phyloP scores from a whole-genome alignment of 2,888 invertebrate species.

The Nomada goodeniana region DNA sequence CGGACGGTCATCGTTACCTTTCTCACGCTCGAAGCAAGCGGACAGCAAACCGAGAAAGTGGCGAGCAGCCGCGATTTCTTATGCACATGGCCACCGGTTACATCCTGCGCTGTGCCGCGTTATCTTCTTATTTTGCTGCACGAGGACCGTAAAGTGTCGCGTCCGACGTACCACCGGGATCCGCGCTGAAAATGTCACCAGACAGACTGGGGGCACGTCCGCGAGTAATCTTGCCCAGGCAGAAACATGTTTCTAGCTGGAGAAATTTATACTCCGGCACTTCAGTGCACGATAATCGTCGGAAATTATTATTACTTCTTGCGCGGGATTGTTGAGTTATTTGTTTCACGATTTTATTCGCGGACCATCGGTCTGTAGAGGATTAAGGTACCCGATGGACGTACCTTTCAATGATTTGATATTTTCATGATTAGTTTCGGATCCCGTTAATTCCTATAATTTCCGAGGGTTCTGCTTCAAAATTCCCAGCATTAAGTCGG shows the following conservation, averaged over 20 bases:
- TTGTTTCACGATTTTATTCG: no score
- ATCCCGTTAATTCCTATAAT: background rate
- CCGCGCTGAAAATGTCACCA: slow-evolving; percentile 52
- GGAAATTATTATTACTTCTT: no score
- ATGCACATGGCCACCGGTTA: slow-evolving; percentile 58
- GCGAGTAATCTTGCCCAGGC: no score
- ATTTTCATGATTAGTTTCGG: no score
- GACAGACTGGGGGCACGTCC: no score
- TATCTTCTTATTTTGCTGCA: slow-evolving; percentile 62
- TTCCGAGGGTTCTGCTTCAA: background rate
- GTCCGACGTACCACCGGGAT: slow-evolving; percentile 7
- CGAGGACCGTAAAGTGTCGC: slow-evolving; percentile 55
- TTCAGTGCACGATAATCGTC: no score
- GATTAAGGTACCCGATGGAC: no score
- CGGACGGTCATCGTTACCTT: slow-evolving; percentile 71
- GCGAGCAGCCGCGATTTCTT: slow-evolving; percentile 65
- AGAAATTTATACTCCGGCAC: no score
- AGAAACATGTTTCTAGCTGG: no score
- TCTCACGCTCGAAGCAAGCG: slow-evolving; percentile 61
- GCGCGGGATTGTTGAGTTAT: no score
- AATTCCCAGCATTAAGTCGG: background rate
- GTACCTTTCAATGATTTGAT: no score
- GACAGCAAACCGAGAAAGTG: slow-evolving; percentile 73
- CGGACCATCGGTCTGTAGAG: no score
- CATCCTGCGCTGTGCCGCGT: slow-evolving; percentile 61